Conservation (phyloP, 2,113 vertebrate species). For the Protobothrops flavoviridis region DNA sequence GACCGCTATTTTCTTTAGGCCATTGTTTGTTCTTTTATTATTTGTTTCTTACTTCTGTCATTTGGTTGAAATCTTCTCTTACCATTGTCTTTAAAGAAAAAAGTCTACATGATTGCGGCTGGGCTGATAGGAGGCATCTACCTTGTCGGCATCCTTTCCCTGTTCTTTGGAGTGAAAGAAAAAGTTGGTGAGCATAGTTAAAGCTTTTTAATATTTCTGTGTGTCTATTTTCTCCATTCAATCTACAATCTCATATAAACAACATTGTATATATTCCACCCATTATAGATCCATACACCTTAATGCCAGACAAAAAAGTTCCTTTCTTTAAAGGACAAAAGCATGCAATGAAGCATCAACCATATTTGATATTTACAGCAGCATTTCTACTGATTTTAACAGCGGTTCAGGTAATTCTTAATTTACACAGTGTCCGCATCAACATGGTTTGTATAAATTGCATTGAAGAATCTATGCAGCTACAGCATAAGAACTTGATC, state of each 20-base stretch:
- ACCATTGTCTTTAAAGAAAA: constrained; percentile 69
- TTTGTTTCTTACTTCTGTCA: background rate
- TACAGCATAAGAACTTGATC: constrained; percentile 24
- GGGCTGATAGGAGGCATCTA: constrained; percentile 84
- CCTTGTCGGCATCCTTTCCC: constrained; percentile 80
- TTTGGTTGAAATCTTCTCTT: background rate
- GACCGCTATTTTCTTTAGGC: background rate
- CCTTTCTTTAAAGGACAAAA: constrained; percentile 85
- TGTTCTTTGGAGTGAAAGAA: constrained; percentile 91
- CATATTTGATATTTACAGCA: constrained; percentile 85
- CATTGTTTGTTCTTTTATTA: background rate
- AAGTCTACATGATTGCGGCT: constrained; percentile 89
- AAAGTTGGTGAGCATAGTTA: constrained; percentile 78
- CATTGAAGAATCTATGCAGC: background rate
- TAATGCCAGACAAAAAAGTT: constrained; percentile 76
- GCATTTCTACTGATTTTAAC: constrained; percentile 94
- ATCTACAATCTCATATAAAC: constrained; percentile 35
- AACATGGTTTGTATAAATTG: constrained; percentile 27
- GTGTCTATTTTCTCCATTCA: constrained; percentile 19
- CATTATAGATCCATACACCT: constrained; percentile 77
- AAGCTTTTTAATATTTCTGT: background rate
- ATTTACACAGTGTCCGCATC: background rate
- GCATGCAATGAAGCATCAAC: constrained; percentile 84
- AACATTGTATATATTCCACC: constrained; percentile 16
- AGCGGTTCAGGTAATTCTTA: constrained; percentile 87